These are phyloP conservation scores for Raja brachyura DNA, from an alignment of 2,113 vertebrate genomes.

Conservation along the genomic window DNA sequence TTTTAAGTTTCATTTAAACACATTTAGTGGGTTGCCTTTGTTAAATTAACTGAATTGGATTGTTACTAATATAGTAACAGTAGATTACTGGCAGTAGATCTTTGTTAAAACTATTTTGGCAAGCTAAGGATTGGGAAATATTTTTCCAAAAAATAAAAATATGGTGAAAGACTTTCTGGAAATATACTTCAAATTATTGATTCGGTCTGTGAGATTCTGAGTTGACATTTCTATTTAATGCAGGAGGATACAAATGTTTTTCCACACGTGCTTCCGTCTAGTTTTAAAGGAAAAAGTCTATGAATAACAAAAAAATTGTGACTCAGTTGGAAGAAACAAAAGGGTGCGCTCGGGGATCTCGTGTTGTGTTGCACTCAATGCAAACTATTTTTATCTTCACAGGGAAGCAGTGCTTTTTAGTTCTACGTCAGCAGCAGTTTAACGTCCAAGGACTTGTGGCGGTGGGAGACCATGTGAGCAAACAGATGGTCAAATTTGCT, in stretches of 20 bases:
- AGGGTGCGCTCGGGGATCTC: slow-evolving; percentile 48
- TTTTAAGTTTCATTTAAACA: not conserved
- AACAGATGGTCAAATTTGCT: slow-evolving; percentile 99
- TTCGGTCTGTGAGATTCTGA: not conserved
- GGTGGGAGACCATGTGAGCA: slow-evolving; percentile 95
- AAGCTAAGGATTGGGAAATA: not conserved
- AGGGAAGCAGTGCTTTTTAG: slow-evolving; percentile 97
- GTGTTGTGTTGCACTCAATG: slow-evolving; percentile 34
- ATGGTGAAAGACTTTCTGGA: not conserved
- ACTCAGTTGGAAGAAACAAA: slow-evolving; percentile 53
- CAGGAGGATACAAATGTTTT: not conserved
- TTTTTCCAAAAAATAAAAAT: not conserved
- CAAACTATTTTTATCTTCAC: slow-evolving; percentile 35
- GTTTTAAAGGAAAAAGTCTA: slow-evolving; percentile 49
- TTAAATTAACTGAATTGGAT: not conserved
- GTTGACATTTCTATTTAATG: not conserved
- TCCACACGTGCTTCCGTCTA: slow-evolving; percentile 34
- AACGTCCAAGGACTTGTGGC: slow-evolving; percentile 92
- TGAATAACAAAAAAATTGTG: slow-evolving; percentile 52
- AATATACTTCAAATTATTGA: not conserved
- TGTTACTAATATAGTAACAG: no score
- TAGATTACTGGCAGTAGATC: not conserved
- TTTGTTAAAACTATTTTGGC: not conserved
- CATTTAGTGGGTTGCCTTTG: not conserved
- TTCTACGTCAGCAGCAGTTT: slow-evolving; percentile 96